phyloP scores from a whole-genome alignment of 1,140 invertebrate genomes.

The Cotesia chilonis region DNA sequence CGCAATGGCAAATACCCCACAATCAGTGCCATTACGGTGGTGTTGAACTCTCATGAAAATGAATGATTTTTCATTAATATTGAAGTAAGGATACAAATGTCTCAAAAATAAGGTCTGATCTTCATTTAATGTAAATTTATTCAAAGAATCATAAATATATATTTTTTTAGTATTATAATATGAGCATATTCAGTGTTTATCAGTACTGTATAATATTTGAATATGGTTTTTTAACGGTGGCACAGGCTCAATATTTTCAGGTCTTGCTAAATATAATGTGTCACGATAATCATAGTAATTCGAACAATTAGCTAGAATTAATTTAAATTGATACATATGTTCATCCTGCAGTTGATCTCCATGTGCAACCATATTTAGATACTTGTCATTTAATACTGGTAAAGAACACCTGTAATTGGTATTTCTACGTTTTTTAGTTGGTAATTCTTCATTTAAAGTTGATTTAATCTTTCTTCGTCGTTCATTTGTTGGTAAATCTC shows the following conservation, averaged over 20 bases:
- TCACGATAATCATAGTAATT: neutral
- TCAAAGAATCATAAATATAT: conserved; percentile 30
- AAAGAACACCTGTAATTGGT: neutral
- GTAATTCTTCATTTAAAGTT: neutral
- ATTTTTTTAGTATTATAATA: conserved; percentile 24
- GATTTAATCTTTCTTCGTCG: too few species aligned
- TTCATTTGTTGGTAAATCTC: too few species aligned
- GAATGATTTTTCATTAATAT: neutral
- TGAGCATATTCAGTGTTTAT: conserved; percentile 28
- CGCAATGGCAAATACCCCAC: conserved; percentile 30
- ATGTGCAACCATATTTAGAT: neutral
- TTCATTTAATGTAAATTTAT: neutral
- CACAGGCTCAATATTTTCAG: neutral
- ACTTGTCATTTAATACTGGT: neutral
- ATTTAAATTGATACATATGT: conserved; percentile 3
- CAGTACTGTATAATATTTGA: conserved; percentile 7
- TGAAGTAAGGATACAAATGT: conserved; percentile 15
- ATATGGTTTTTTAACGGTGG: conserved; percentile 3
- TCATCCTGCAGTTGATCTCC: neutral
- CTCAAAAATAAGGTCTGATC: conserved; percentile 1
- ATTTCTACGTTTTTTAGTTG: neutral
- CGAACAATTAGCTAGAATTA: neutral
- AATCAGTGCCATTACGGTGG: conserved; percentile 26
- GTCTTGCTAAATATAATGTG: conserved; percentile 1
- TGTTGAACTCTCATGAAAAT: conserved; percentile 26